phyloP scores from a whole-genome alignment of 2,113 vertebrate species.

The Mormyrus iriodes region DNA sequence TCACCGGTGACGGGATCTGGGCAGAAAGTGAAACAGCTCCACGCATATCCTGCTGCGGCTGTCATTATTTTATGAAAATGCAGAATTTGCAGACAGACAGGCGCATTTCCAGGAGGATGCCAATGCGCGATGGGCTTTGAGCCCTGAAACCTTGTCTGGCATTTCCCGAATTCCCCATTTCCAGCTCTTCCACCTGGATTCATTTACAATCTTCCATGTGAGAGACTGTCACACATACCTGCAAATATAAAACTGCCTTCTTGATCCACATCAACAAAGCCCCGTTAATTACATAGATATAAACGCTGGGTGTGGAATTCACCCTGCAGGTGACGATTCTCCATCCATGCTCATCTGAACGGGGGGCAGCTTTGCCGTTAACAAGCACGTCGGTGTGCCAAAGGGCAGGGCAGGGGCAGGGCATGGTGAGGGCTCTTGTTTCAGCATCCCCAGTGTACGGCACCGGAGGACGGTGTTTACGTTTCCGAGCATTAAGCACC shows the following conservation, averaged over 20 bases:
- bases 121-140: neutral
- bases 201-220: neutral
- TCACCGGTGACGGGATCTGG: neutral
- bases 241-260: neutral
- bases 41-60: neutral
- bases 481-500: neutral
- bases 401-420: neutral
- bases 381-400: neutral
- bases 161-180: neutral
- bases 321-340: neutral
- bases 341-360: neutral
- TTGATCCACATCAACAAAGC: neutral
- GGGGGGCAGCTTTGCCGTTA: too few species aligned
- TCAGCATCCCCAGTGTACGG: neutral
- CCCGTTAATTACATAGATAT: neutral
- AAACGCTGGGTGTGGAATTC: neutral
- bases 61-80: conserved; percentile 11
- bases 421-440: neutral
- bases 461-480: neutral
- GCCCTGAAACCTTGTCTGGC: neutral
- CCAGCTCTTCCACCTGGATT: neutral
- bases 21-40: neutral
- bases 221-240: neutral
- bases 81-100: neutral
- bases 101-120: neutral